Conservation (phyloP, 1,140 invertebrate genomes). For the Drosophila malerkotliana region DNA sequence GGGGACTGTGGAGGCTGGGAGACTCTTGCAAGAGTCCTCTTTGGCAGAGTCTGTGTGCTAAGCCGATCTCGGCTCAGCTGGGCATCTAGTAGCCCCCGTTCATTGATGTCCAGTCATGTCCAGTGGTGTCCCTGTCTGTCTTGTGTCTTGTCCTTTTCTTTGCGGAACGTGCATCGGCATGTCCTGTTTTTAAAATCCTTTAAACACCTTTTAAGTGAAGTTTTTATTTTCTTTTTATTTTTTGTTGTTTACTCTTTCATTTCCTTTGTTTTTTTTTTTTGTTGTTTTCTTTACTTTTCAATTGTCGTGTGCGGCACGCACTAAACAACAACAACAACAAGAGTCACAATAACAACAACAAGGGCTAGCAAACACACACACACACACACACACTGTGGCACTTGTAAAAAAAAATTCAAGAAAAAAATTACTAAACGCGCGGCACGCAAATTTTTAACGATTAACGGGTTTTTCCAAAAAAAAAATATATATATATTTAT, state of each 20-base stretch:
- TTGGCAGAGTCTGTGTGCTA: neutral
- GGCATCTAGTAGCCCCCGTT: slow-evolving; percentile 5
- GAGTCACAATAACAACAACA: neutral
- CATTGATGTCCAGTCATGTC: neutral
- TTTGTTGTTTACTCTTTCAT: neutral
- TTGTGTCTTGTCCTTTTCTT: slow-evolving; percentile 3
- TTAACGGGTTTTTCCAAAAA: slow-evolving; percentile 9
- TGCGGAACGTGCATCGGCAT: slow-evolving; percentile 21
- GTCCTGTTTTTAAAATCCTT: slow-evolving; percentile 41
- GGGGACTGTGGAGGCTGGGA: neutral
- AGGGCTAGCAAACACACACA: slow-evolving; percentile 11
- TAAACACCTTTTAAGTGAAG: slow-evolving; percentile 62
- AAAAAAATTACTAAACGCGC: slow-evolving; percentile 15
- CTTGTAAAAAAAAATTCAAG: slow-evolving; percentile 18
- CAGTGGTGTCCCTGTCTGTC: neutral
- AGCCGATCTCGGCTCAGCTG: slow-evolving; percentile 16
- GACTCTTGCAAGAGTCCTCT: neutral
- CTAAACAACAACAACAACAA: slow-evolving; percentile 15
- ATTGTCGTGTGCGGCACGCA: slow-evolving; percentile 48
- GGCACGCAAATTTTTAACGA: slow-evolving; percentile 32
- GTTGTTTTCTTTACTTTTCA: neutral
- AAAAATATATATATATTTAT: slow-evolving; percentile 1
- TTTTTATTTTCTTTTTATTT: neutral
- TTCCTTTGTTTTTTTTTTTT: neutral
- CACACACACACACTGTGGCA: slow-evolving; percentile 23